Conservation (phyloP, 1,140 invertebrate genomes). For the Cardiocondyla obscurior region DNA sequence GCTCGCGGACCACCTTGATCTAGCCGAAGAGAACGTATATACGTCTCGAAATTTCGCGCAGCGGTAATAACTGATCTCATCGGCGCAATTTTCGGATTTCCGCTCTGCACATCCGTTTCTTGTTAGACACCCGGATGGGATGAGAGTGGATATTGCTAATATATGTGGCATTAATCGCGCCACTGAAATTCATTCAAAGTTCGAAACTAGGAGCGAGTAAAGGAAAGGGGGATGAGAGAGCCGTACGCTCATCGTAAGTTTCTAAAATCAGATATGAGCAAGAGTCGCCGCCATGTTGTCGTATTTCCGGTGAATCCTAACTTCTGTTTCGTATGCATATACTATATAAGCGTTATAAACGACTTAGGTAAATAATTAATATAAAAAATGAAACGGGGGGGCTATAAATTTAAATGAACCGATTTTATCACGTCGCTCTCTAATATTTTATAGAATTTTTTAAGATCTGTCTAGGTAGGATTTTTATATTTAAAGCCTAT, state of each 20-base stretch:
- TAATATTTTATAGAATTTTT: conserved; percentile 11
- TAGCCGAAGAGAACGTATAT: background rate
- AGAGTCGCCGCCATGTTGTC: conserved; percentile 4
- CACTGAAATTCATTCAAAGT: conserved; percentile 57
- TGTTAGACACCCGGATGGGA: conserved; percentile 15
- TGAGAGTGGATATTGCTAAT: conserved; percentile 31
- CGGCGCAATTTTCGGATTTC: conserved; percentile 66
- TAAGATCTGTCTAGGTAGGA: background rate
- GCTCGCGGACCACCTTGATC: background rate
- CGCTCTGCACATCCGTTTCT: conserved; percentile 60
- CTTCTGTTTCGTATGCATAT: background rate
- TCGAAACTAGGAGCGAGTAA: conserved; percentile 26
- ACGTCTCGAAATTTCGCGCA: conserved; percentile 21
- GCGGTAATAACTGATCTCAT: conserved; percentile 34
- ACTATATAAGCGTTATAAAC: background rate
- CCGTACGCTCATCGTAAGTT: conserved; percentile 42
- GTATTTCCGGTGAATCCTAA: conserved; percentile 6
- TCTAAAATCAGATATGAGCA: conserved; percentile 44
- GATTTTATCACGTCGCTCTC: background rate
- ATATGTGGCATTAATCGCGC: conserved; percentile 53
- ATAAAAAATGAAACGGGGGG: background rate
- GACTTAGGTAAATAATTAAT: background rate
- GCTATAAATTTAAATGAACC: background rate
- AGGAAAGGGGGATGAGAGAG: background rate
- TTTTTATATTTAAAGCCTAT: background rate